Conservation (phyloP, 1,140 invertebrate genomes). For the Neotoxoptera formosana region DNA sequence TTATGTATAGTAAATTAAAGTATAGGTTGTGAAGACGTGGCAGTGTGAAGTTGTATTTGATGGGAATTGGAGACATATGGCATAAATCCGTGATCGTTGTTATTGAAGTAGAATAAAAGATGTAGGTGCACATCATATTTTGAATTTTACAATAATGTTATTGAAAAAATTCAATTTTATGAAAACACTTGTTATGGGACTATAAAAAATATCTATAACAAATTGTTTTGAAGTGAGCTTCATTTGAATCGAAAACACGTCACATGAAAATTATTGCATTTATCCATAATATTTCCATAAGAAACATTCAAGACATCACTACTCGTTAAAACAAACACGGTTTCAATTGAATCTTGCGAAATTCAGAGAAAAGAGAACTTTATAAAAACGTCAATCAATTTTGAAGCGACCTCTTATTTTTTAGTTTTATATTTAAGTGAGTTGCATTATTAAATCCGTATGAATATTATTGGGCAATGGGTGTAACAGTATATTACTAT, state of each 20-base stretch:
- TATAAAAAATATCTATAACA: neutral
- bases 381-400: neutral
- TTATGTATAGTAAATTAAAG: neutral
- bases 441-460: neutral
- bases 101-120: neutral
- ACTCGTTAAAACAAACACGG: neutral
- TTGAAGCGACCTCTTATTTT: neutral
- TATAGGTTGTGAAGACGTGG: neutral
- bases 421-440: neutral
- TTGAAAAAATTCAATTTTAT: neutral
- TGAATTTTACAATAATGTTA: neutral
- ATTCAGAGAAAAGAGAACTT: neutral
- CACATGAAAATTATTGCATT: neutral
- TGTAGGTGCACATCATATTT: neutral
- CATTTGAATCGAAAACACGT: neutral
- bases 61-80: no score
- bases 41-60: neutral
- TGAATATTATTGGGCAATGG: neutral
- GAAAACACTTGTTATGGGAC: neutral
- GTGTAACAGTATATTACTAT: neutral
- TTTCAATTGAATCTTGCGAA: neutral
- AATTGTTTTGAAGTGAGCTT: neutral
- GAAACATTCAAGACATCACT: neutral
- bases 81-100: neutral
- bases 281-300: neutral